Percentiles rank a stretch among this genome's conserved stretches.
Evolutionary conservation across 2,797 vertebrate species (phyloP).

Genomic region (Morelia viridis): DNA sequence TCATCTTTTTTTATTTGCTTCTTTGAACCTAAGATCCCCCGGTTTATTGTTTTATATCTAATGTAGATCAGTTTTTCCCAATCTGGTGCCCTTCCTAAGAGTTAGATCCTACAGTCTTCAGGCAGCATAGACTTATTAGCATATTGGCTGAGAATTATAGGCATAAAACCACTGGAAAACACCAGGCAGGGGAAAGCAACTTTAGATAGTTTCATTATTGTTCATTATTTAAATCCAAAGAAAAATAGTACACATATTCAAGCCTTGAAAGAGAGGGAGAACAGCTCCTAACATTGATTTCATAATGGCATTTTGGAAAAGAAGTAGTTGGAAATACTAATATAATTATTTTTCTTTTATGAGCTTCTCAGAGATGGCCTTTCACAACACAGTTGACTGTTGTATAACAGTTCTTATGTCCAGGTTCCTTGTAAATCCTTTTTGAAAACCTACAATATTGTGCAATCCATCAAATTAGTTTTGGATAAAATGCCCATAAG

Average conservation of each 20-base stretch:
- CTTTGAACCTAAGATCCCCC: neutral
- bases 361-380: slow-evolving; percentile 6
- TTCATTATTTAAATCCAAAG: slow-evolving; percentile 9
- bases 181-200: too few species aligned
- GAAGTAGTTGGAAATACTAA: neutral
- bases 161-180: too few species aligned
- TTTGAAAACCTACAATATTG: neutral
- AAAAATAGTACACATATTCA: neutral
- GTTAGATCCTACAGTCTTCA: neutral
- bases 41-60: neutral
- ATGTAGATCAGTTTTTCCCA: neutral
- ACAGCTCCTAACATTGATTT: slow-evolving; percentile 13
- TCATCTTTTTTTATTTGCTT: neutral
- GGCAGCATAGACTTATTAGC: neutral
- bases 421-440: neutral
- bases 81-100: too few species aligned
- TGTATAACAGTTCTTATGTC: neutral
- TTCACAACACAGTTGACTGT: slow-evolving; percentile 17
- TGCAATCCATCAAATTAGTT: neutral
- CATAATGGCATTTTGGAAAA: slow-evolving; percentile 32
- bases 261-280: neutral
- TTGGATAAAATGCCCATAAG: neutral
- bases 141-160: neutral
- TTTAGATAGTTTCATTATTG: neutral
- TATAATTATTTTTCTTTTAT: neutral